Percentiles rank a stretch among this genome's conserved stretches.
Conservation (phyloP, 2,113 vertebrate genomes). For the Grammomys surdaster region DNA sequence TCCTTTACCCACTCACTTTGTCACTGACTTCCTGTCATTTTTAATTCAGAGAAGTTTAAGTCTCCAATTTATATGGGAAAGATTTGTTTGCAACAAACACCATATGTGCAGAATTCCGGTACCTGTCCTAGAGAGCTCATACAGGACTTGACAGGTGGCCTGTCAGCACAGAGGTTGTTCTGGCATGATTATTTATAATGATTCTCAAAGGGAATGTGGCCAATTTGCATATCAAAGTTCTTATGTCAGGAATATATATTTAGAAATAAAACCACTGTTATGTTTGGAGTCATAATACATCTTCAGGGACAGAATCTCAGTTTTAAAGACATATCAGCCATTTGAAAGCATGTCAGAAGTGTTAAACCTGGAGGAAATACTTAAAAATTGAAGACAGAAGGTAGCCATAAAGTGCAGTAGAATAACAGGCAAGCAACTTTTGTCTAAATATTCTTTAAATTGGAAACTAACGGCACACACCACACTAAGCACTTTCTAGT, state of each 20-base stretch:
- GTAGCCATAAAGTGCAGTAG: not conserved
- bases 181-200: constrained; percentile 61
- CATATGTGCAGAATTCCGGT: constrained; percentile 59
- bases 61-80: not conserved
- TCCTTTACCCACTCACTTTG: not conserved
- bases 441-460: too few species aligned
- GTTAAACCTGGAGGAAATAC: not conserved
- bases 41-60: constrained; percentile 3
- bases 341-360: not conserved
- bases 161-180: constrained; percentile 7
- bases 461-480: not conserved
- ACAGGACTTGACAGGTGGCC: constrained; percentile 27
- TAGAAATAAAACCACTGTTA: constrained; percentile 44
- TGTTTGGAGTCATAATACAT: constrained; percentile 2
- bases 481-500: rapidly evolving
- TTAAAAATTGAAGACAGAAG: not conserved
- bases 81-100: constrained; percentile 52
- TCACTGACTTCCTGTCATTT: constrained; percentile 28
- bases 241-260: not conserved
- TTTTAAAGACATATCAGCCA: constrained; percentile 2
- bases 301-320: not conserved
- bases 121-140: constrained; percentile 15
- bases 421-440: not conserved
- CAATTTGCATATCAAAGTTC: constrained; percentile 67
- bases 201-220: constrained; percentile 41